Conservation (phyloP, 2,113 vertebrate genomes). For the Loxodonta africana region DNA sequence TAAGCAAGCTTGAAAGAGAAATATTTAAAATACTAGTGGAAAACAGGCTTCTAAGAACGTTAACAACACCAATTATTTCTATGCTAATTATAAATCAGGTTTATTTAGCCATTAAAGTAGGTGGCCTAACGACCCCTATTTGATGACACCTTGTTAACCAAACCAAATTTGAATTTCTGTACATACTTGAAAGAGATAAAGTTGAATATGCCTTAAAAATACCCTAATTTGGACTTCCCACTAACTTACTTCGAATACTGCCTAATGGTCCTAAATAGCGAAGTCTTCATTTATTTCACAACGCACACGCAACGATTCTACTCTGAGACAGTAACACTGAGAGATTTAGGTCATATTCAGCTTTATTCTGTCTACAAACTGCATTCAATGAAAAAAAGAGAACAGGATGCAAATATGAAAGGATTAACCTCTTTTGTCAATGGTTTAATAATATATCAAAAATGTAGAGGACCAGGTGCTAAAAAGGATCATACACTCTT, state of each 20-base stretch:
- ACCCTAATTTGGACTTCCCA: background rate
- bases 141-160: background rate
- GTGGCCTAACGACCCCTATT: background rate
- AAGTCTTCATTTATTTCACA: background rate
- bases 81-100: accelerated
- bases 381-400: background rate
- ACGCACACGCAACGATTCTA: accelerated
- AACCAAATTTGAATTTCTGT: background rate
- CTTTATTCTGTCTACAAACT: background rate
- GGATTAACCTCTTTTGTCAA: accelerated
- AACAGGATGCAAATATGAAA: background rate
- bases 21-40: background rate
- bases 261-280: background rate
- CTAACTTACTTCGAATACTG: accelerated
- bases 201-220: background rate
- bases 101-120: background rate
- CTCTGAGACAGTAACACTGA: background rate
- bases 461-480: background rate
- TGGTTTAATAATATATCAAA: background rate
- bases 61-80: accelerated
- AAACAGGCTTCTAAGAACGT: background rate
- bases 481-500: background rate
- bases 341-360: background rate
- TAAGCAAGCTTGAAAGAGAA: background rate
- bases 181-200: background rate